Evolutionary conservation across 2,113 vertebrate species (phyloP).

Genomic region (Callionymus lyra): DNA sequence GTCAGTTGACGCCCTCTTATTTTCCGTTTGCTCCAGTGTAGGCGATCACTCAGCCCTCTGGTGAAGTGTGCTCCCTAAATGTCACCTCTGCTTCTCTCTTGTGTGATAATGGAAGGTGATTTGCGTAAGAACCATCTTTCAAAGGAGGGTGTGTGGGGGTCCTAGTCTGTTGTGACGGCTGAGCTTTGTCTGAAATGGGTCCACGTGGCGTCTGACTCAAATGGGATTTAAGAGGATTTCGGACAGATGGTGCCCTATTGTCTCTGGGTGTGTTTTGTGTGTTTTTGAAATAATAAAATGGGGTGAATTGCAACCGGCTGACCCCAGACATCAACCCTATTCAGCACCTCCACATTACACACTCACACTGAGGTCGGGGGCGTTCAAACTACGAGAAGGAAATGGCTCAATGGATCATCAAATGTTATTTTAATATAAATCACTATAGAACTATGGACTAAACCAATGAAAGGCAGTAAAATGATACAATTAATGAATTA

Average conservation of each 20-base stretch:
- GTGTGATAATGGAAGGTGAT: conserved; percentile 12
- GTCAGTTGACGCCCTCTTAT: conserved; percentile 25
- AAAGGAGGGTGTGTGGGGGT: not conserved
- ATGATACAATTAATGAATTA: no score
- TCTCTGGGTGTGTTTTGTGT: conserved; percentile 49
- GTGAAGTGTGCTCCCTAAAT: conserved; percentile 24
- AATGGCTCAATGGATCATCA: no score
- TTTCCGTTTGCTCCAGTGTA: conserved; percentile 18
- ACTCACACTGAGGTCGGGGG: no score
- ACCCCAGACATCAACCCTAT: no score
- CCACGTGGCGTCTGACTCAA: conserved; percentile 51
- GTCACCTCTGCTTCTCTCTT: conserved; percentile 13
- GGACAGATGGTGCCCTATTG: conserved; percentile 59
- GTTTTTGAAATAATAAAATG: conserved; percentile 21
- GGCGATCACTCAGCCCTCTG: conserved; percentile 41
- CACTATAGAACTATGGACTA: no score
- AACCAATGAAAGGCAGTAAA: no score
- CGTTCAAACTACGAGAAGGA: no score
- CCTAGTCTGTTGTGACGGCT: not conserved
- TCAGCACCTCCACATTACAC: no score
- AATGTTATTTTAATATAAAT: no score
- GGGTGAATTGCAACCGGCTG: conserved; percentile 20
- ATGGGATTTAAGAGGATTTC: conserved; percentile 61
- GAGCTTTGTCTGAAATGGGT: conserved; percentile 35
- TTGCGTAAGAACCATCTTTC: conserved; percentile 10